Evolutionary conservation across 2,888 invertebrate genomes (phyloP).

Genomic region (Chymomyza procnemis): DNA sequence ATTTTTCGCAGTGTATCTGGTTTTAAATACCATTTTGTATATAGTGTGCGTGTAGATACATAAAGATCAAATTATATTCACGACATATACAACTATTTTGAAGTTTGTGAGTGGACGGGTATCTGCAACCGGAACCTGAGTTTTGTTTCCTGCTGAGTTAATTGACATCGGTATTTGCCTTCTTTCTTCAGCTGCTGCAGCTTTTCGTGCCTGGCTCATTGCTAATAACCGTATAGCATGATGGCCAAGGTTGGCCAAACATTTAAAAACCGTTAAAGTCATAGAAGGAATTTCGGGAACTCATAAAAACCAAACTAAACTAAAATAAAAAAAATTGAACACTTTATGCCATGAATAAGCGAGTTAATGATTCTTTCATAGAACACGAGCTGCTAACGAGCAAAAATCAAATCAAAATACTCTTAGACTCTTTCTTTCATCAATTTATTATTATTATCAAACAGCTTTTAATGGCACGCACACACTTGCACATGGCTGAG

Average conservation of each 20-base stretch:
- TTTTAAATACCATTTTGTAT: background rate
- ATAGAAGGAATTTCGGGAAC: conserved; percentile 38
- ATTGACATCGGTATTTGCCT: background rate
- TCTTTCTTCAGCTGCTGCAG: background rate
- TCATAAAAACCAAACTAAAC: too few relatives aligned
- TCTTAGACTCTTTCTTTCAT: conserved; percentile 32
- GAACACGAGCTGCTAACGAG: conserved; percentile 54
- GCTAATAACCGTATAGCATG: background rate
- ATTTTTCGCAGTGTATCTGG: background rate
- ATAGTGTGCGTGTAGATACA: background rate
- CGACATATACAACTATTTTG: background rate
- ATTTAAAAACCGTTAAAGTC: background rate
- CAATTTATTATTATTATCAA: conserved; percentile 44
- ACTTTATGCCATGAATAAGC: conserved; percentile 58
- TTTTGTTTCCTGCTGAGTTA: background rate
- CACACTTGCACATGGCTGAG: background rate
- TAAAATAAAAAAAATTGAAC: conserved; percentile 28
- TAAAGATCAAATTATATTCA: background rate
- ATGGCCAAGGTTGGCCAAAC: background rate
- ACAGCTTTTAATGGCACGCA: conserved; percentile 26
- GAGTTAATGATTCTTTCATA: conserved; percentile 64
- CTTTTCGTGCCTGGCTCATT: background rate
- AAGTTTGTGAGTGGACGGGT: background rate
- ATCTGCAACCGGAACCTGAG: background rate
- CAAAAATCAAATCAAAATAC: conserved; percentile 71